Percentiles rank a stretch among this genome's conserved stretches.
These are phyloP conservation scores for Cephus pygmeus DNA, from an alignment of 2,888 invertebrate species.

Conservation along the genomic window DNA sequence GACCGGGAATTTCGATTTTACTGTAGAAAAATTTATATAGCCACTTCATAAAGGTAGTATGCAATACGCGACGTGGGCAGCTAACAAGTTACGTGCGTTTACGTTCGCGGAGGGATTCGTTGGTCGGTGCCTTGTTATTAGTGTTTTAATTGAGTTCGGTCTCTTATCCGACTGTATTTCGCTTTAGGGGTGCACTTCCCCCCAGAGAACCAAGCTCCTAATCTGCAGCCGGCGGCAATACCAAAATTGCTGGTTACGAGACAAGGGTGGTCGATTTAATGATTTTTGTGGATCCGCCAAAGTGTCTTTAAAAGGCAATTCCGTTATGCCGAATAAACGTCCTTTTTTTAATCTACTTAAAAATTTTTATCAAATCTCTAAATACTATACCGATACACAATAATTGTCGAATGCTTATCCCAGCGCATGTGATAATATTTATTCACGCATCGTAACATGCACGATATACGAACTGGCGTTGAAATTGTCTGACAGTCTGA, in stretches of 20 bases:
- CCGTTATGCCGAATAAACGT: not conserved
- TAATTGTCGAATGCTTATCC: not conserved
- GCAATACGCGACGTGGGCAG: not conserved
- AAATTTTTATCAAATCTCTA: not conserved
- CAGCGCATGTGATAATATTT: not conserved
- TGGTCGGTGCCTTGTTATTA: constrained; percentile 55
- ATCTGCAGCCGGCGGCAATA: constrained; percentile 59
- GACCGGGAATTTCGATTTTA: not conserved
- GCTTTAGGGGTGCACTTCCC: constrained; percentile 48
- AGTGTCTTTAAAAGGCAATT: not conserved
- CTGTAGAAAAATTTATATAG: not conserved
- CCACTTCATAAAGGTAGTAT: not conserved
- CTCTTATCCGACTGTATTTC: constrained; percentile 61
- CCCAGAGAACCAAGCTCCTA: constrained; percentile 51
- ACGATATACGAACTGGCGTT: not conserved
- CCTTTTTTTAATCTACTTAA: not conserved
- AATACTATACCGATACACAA: not conserved
- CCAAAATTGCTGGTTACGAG: constrained; percentile 54
- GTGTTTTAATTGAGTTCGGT: constrained; percentile 62
- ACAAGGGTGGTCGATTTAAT: constrained; percentile 30
- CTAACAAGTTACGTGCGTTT: constrained; percentile 6
- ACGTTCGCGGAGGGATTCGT: constrained; percentile 17
- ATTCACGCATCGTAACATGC: not conserved
- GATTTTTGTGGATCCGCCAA: constrained; percentile 11
- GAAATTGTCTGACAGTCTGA: not conserved